Conservation (phyloP, 2,797 vertebrate genomes). For the Mormyrops boulengeri region DNA sequence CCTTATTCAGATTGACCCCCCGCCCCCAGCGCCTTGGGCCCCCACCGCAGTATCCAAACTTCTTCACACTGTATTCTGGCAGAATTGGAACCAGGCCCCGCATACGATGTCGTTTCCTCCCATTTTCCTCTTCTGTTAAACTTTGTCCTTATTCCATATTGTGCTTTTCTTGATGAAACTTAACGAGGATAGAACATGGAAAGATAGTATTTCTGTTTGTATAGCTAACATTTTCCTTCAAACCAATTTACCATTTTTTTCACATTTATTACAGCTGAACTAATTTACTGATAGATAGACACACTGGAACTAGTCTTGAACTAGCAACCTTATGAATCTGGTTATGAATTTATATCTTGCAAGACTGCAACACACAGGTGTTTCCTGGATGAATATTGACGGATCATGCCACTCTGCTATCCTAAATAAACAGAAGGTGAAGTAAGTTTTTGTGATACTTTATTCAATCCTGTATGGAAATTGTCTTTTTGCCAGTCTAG, state of each 20-base stretch:
- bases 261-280: background rate
- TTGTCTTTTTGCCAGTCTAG: background rate
- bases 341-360: background rate
- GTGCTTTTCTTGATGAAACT: background rate
- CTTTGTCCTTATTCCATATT: background rate
- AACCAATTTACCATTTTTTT: background rate
- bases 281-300: background rate
- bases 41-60: background rate
- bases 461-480: background rate
- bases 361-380: background rate
- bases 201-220: background rate
- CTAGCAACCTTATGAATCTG: background rate
- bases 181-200: background rate
- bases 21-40: background rate
- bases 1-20: background rate
- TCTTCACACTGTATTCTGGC: background rate
- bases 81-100: background rate
- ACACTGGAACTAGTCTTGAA: background rate
- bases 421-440: background rate
- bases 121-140: background rate
- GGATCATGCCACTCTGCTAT: background rate
- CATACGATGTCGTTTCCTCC: background rate
- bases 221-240: background rate
- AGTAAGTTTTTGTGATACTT: background rate
- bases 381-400: background rate